These are phyloP conservation scores for Agapornis canus DNA, from an alignment of 2,797 vertebrate genomes.

Conservation along the genomic window DNA sequence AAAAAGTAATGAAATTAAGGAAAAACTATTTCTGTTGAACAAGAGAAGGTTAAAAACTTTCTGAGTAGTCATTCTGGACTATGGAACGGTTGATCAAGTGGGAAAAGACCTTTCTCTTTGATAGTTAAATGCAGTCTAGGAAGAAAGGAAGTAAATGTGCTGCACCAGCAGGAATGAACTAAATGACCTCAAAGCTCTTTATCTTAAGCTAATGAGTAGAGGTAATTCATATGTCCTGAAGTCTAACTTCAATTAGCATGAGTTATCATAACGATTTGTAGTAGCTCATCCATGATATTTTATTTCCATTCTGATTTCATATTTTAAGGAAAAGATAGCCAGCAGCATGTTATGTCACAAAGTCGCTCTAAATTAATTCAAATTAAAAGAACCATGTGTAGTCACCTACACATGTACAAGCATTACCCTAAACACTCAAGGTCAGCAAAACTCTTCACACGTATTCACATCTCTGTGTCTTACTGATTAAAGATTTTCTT, in stretches of 20 bases:
- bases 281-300: neutral
- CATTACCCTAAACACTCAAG: neutral
- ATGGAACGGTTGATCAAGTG: neutral
- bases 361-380: neutral
- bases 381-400: neutral
- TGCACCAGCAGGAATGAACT: neutral
- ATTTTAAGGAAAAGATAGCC: neutral
- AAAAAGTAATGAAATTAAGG: neutral
- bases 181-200: neutral
- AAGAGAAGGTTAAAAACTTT: neutral
- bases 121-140: neutral
- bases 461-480: neutral
- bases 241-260: neutral
- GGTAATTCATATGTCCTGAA: neutral
- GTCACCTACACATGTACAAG: neutral
- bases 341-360: neutral
- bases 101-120: neutral
- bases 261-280: neutral
- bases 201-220: neutral
- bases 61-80: neutral
- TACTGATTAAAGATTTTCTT: neutral
- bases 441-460: neutral
- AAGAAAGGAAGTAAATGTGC: neutral
- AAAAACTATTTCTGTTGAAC: neutral
- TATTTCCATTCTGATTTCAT: neutral